Conservation (phyloP, 2,113 vertebrate genomes). For the Formicarius rufipectus region DNA sequence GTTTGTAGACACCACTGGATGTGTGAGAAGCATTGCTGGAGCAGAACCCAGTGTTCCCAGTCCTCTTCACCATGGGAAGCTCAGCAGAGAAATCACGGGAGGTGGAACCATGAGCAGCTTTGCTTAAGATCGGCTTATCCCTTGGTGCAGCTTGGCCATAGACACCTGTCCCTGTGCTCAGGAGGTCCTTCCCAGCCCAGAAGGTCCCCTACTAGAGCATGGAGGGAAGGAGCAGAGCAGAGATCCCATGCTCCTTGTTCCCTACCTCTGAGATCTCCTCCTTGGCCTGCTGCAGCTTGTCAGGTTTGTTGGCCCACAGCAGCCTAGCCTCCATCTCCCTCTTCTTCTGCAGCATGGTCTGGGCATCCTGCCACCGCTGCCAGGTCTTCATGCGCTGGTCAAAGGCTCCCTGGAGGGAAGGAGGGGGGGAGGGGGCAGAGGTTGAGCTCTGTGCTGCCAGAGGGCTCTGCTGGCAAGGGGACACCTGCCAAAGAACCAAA, state of each 20-base stretch:
- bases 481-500: not conserved
- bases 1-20: accelerated
- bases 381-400: conserved; percentile 96
- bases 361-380: conserved; percentile 98
- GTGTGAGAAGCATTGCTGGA: accelerated
- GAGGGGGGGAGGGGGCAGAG: not conserved
- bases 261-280: conserved; percentile 93
- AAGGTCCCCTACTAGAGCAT: not conserved
- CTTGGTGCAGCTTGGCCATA: not conserved
- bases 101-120: not conserved
- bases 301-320: conserved; percentile 96
- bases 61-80: accelerated
- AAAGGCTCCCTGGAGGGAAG: conserved; percentile 84
- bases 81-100: accelerated
- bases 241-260: accelerated
- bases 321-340: conserved; percentile 92
- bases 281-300: conserved; percentile 96
- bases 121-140: not conserved
- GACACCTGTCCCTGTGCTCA: not conserved
- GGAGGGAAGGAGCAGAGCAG: not conserved
- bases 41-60: accelerated
- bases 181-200: not conserved
- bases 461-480: not conserved
- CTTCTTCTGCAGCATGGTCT: conserved; percentile 91
- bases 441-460: not conserved